phyloP scores from a whole-genome alignment of 2,113 vertebrate genomes.

The Saccopteryx leptura region DNA sequence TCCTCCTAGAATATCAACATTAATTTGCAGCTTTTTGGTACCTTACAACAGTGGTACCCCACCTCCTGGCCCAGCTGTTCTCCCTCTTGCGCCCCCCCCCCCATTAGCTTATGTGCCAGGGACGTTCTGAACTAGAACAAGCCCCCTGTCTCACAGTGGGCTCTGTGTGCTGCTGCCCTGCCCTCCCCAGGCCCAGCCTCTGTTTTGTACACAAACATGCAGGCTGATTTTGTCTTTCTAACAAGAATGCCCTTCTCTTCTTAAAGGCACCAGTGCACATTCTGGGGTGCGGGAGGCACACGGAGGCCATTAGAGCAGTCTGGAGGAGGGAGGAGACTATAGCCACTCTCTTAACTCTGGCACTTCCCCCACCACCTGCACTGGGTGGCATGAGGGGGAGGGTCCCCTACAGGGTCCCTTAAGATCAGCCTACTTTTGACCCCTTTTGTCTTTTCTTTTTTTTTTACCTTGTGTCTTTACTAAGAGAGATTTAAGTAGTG shows the following conservation, averaged over 20 bases:
- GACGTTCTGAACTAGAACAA: no score
- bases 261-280: slow-evolving; percentile 57
- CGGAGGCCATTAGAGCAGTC: neutral
- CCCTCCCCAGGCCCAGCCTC: neutral
- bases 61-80: no score
- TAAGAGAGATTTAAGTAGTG: neutral
- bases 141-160: neutral
- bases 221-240: slow-evolving; percentile 56
- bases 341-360: neutral
- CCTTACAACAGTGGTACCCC: no score
- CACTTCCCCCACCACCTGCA: accelerated
- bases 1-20: no score
- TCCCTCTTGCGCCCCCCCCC: neutral
- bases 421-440: neutral
- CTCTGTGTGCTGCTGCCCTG: neutral
- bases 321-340: neutral
- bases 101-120: neutral
- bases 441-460: neutral
- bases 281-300: neutral
- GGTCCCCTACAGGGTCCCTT: neutral
- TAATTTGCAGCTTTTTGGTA: no score
- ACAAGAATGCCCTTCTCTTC: slow-evolving; percentile 56
- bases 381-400: no score
- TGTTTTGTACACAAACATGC: slow-evolving; percentile 74
- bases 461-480: neutral